phyloP scores from a whole-genome alignment of 2,797 vertebrate genomes.

The Holocentrus rufus region DNA sequence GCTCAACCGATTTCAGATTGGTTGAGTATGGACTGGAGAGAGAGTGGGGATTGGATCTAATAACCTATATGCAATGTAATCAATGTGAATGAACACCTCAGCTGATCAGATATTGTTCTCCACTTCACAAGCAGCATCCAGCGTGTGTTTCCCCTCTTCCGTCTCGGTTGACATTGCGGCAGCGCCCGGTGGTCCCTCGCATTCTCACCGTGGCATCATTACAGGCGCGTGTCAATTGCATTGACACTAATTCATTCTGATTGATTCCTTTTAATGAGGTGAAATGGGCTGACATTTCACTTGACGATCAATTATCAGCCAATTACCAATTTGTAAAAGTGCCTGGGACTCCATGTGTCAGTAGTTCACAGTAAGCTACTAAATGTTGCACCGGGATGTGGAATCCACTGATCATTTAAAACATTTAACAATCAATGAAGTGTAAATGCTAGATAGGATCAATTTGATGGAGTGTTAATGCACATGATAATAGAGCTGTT shows the following conservation, averaged over 20 bases:
- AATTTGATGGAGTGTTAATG: too few relatives aligned
- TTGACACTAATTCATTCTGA: slow-evolving; percentile 64
- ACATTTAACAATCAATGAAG: neutral
- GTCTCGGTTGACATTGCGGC: slow-evolving; percentile 24
- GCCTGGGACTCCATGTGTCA: slow-evolving; percentile 34
- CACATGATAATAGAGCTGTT: too few relatives aligned
- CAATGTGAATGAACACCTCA: neutral
- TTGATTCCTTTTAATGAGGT: slow-evolving; percentile 64
- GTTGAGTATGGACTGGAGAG: too few relatives aligned
- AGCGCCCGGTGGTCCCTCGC: slow-evolving; percentile 30
- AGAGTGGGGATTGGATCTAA: neutral
- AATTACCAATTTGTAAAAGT: slow-evolving; percentile 52
- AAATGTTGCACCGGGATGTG: slow-evolving; percentile 44
- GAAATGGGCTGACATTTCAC: slow-evolving; percentile 67
- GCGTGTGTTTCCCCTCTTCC: neutral
- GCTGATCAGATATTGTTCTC: slow-evolving; percentile 7
- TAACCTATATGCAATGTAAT: too few relatives aligned
- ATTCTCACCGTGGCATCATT: slow-evolving; percentile 22
- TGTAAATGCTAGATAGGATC: neutral
- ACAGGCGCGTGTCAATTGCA: slow-evolving; percentile 50
- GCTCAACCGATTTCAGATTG: too few relatives aligned
- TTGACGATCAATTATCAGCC: slow-evolving; percentile 68
- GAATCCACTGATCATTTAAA: slow-evolving; percentile 13
- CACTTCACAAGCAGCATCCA: slow-evolving; percentile 24
- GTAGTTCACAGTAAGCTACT: slow-evolving; percentile 41